Base-by-base conservation (phyloP, 2,888 invertebrate genomes). In the Gandaritis pyraliata region DNA sequence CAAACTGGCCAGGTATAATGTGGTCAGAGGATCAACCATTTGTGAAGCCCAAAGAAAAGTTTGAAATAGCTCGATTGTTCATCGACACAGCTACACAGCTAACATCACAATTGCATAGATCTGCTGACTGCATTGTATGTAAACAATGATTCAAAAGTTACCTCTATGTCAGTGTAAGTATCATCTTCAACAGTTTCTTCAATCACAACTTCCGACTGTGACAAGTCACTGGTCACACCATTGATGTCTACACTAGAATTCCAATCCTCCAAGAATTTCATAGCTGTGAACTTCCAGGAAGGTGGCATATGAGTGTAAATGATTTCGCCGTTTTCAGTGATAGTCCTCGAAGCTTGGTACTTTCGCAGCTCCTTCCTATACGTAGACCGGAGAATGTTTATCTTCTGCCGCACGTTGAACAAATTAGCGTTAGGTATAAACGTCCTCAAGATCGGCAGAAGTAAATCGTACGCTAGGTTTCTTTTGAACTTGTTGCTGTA, bases 371-470 rank as follows among this genome's bases (percentile, higher is more conserved):
- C 74, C 66, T 80, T 80, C 45, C 76, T 74, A 48, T 79, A 82
- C 0, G 66, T 64, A 7, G 80, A 80, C n/a, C 82, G 71, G 47
- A 80, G 38, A 56, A 72, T 72, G 43, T 82, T 82, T 60, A 82
- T 81, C 72, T 82, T 80, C 48, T 73, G 73, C 13, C 78, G 73
- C 11, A 80, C 78, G 45, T 61, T 69, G 45, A 59, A 58, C 29
- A 72, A 58, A 5, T 72, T 77, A 0, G 80, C 78, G 3, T 53
- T 55, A 0, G 71, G 74, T 57, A 74, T 66, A 58, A 71, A 71
- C 46, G 70, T 72, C 56, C 69, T 72, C 33, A 79, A 62, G 39
- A 77, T 68, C 45, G 70, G 56, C 53, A 78, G 54, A 18, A 81
- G 63, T 23, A 61, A 29, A 49, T 81, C 77, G 43, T 69, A 58